phyloP scores from a whole-genome alignment of 2,888 invertebrate species.

The Schizotus pectinicornis region DNA sequence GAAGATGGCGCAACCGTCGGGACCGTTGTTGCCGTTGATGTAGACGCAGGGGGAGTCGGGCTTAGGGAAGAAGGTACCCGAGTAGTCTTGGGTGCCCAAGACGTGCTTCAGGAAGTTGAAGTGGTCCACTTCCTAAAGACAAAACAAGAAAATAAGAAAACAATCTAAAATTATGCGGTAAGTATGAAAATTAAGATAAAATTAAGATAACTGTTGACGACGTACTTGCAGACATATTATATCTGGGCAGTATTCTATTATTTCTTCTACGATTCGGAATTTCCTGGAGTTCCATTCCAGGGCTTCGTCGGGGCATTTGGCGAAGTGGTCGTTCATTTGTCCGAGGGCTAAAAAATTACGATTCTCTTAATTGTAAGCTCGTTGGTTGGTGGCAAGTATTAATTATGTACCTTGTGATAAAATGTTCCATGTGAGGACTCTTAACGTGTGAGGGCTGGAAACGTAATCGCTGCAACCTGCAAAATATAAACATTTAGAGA shows the following conservation, averaged over 20 bases:
- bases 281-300: slow-evolving; percentile 72
- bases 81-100: slow-evolving; percentile 69
- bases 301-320: slow-evolving; percentile 72
- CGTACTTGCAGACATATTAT: slow-evolving; percentile 73
- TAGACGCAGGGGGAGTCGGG: slow-evolving; percentile 80
- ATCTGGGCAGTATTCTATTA: slow-evolving; percentile 71
- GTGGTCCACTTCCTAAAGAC: slow-evolving; percentile 73
- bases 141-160: not conserved
- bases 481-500: slow-evolving; percentile 35
- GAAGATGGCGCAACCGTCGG: slow-evolving; percentile 81
- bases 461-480: slow-evolving; percentile 61
- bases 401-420: slow-evolving; percentile 72
- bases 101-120: slow-evolving; percentile 70
- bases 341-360: slow-evolving; percentile 71
- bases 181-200: not conserved
- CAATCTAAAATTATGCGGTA: not conserved
- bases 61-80: slow-evolving; percentile 75
- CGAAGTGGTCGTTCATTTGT: slow-evolving; percentile 73
- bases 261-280: slow-evolving; percentile 73
- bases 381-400: no score
- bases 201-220: no score
- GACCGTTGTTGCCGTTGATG: slow-evolving; percentile 73
- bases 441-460: slow-evolving; percentile 59
- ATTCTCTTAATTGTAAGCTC: no score
- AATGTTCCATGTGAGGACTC: slow-evolving; percentile 75